phyloP scores from a whole-genome alignment of 2,888 invertebrate genomes.

The Heliconius hortense region DNA sequence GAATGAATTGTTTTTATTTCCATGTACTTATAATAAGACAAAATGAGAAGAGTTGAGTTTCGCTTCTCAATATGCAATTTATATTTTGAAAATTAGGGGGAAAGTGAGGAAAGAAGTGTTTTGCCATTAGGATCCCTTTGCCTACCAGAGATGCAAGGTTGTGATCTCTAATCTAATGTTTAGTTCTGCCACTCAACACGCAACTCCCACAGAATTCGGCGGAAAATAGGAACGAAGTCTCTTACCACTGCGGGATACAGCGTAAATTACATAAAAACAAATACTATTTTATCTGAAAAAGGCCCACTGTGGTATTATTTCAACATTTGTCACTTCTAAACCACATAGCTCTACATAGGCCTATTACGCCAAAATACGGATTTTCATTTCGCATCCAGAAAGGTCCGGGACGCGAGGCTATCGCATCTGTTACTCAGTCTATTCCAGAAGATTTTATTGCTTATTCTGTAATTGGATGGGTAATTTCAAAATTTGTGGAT shows the following conservation, averaged over 20 bases:
- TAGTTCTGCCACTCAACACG: neutral
- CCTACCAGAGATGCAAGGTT: too few relatives aligned
- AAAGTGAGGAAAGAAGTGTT: too few relatives aligned
- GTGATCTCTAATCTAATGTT: neutral
- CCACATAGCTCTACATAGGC: slow-evolving; percentile 21
- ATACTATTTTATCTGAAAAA: neutral
- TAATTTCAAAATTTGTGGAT: slow-evolving; percentile 31
- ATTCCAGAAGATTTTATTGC: slow-evolving; percentile 41
- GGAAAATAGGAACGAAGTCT: too few relatives aligned
- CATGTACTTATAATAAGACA: too few relatives aligned
- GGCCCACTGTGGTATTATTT: neutral
- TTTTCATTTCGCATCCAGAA: slow-evolving; percentile 42
- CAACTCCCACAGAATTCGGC: neutral
- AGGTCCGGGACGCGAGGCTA: slow-evolving; percentile 39
- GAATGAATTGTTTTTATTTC: too few relatives aligned
- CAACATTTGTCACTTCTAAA: slow-evolving; percentile 14
- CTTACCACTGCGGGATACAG: neutral
- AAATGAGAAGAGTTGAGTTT: too few relatives aligned
- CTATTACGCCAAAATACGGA: slow-evolving; percentile 42
- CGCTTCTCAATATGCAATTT: too few relatives aligned
- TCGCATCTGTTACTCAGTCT: slow-evolving; percentile 41
- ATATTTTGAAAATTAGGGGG: too few relatives aligned
- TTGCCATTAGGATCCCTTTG: too few relatives aligned
- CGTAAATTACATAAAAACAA: neutral
- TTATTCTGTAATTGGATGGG: slow-evolving; percentile 36